These are phyloP conservation scores for Ryuthela nishihirai DNA, from an alignment of 2,888 invertebrate genomes.

Conservation along the genomic window DNA sequence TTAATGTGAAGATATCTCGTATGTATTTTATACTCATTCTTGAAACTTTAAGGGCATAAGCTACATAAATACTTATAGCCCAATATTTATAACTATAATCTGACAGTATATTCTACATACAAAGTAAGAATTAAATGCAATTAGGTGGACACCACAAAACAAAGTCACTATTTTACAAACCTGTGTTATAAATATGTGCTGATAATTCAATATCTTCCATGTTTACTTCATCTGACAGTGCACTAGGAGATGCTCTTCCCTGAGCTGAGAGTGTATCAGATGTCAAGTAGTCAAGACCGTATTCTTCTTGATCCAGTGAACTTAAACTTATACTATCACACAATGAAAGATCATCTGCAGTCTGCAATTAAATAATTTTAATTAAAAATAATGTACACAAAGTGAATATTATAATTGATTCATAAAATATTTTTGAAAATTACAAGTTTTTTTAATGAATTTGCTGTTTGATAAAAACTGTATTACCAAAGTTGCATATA, in stretches of 20 bases:
- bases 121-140: too few relatives aligned
- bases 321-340: constrained; percentile 36
- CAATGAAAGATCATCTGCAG: constrained; percentile 30
- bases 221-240: constrained; percentile 20
- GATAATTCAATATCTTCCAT: constrained; percentile 26
- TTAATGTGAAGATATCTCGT: too few relatives aligned
- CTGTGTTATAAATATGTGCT: constrained; percentile 36
- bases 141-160: too few relatives aligned
- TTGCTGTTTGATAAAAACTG: neutral
- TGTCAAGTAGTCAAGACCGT: constrained; percentile 22
- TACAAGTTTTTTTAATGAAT: neutral
- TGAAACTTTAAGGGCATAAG: too few relatives aligned
- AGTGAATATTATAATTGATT: neutral
- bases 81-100: too few relatives aligned
- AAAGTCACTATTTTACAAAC: too few relatives aligned
- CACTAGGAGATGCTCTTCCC: neutral
- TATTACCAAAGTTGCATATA: neutral
- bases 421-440: neutral
- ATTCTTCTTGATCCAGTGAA: constrained; percentile 33
- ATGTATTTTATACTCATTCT: too few relatives aligned
- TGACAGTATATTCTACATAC: too few relatives aligned
- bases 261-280: constrained; percentile 14
- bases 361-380: constrained; percentile 6
- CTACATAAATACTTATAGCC: too few relatives aligned
- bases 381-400: neutral